phyloP scores from a whole-genome alignment of 2,888 invertebrate species.

The Pachydiplax longipennis region DNA sequence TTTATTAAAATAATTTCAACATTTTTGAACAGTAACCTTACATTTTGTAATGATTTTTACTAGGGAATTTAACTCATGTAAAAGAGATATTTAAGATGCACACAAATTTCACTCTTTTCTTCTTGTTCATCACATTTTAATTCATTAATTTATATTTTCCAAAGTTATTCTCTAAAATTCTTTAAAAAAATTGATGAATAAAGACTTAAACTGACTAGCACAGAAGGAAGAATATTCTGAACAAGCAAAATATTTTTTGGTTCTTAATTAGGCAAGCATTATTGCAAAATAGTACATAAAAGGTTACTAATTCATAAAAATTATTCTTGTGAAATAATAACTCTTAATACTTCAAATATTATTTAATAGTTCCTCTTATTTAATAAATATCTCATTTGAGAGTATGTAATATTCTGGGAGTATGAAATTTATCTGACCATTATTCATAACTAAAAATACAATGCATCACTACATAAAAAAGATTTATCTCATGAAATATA shows the following conservation, averaged over 20 bases:
- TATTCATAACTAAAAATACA: background rate
- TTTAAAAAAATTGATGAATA: background rate
- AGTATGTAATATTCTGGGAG: background rate
- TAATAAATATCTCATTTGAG: background rate
- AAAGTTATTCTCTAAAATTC: background rate
- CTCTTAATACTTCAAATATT: background rate
- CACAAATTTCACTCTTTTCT: background rate
- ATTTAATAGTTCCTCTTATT: background rate
- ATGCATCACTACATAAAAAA: background rate
- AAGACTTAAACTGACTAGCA: background rate
- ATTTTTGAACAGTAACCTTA: background rate
- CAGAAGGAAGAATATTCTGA: background rate
- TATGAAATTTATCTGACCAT: background rate
- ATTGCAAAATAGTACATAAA: background rate
- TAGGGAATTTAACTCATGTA: background rate
- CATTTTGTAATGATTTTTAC: background rate
- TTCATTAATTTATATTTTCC: background rate
- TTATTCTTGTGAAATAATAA: no score
- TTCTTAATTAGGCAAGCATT: background rate
- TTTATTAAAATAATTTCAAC: background rate
- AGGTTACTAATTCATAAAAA: background rate
- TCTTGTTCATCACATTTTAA: background rate
- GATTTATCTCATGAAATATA: background rate
- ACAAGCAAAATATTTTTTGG: background rate
- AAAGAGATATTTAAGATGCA: background rate